Percentiles rank a stretch among this genome's conserved stretches.
Evolutionary conservation across 2,113 vertebrate species (phyloP).

Genomic region (Dasypus novemcinctus): DNA sequence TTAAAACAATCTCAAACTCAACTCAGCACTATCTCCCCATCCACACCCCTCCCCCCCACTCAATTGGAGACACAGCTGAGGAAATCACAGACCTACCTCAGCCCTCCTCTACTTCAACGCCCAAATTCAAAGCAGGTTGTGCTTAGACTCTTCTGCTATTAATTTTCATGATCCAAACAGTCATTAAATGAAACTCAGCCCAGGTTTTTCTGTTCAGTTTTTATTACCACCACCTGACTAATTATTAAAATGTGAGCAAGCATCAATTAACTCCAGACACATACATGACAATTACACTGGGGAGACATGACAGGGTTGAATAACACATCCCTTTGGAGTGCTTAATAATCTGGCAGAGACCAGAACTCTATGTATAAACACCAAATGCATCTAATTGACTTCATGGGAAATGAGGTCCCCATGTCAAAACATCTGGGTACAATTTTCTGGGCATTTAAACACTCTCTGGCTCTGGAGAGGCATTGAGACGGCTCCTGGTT

Average conservation of each 20-base stretch:
- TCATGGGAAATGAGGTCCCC: slow-evolving; percentile 57
- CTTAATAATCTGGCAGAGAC: slow-evolving; percentile 48
- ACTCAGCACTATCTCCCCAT: neutral
- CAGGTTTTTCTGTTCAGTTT: slow-evolving; percentile 12
- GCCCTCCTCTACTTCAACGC: neutral
- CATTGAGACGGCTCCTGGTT: neutral
- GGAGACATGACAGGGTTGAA: slow-evolving; percentile 24
- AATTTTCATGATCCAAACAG: slow-evolving; percentile 58
- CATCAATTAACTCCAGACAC: slow-evolving; percentile 65
- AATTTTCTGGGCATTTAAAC: slow-evolving; percentile 72
- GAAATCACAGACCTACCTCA: neutral
- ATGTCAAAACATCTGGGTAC: slow-evolving; percentile 72
- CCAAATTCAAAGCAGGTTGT: neutral
- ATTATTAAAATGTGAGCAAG: slow-evolving; percentile 66
- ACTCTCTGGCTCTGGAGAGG: slow-evolving; percentile 35
- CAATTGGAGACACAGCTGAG: neutral
- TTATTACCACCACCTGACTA: slow-evolving; percentile 70
- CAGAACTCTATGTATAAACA: neutral
- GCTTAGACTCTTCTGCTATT: slow-evolving; percentile 27
- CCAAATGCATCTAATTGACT: slow-evolving; percentile 65
- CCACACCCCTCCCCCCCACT: too few species aligned
- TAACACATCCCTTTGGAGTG: neutral
- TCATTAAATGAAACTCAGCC: slow-evolving; percentile 49
- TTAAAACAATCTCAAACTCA: neutral
- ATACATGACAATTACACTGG: slow-evolving; percentile 62